Evolutionary conservation across 2,888 invertebrate genomes (phyloP), one percentile per base, ranked within the genome.

Genomic region (Tholera decimalis): DNA sequence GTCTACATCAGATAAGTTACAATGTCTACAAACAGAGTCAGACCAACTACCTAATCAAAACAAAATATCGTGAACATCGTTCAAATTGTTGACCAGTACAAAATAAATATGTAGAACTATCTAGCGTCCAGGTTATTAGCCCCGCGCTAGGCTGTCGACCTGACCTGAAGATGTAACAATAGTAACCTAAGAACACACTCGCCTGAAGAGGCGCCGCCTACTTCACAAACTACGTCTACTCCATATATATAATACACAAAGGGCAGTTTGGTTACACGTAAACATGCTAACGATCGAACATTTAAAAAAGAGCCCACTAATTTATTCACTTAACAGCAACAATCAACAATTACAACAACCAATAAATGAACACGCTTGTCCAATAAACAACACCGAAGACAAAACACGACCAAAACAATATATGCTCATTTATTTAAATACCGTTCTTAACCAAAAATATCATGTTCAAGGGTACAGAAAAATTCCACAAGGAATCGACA

Each of bases 401-500:
- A 67, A 77, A 82, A 80, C 72, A 80, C 56, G 1, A 35, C 11
- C 30, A 35, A 50, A 24, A 56, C 72, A 66, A 57, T 13, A 0
- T 6, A 56, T 2, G 5, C 5, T 11, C 20, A 49, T 58, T 56
- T 56, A 69, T 58, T 35, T 63, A 50, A 67, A 57, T 49, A 51
- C 53, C 35, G 63, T 49, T 41, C 35, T 15, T 7, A 43, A 63
- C n/a, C 54, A 28, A 83, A 79, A 79, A 81, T 74, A 77, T 46
- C 59, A 67, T 53, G 51, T 70, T 76, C 68, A 84, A 74, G 69
- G 65, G 50, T 82, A 64, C 15, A 46, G 7, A 56, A 75, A n/a
- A 62, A 67, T 74, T 73, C 77, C 59, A 68, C 66, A 71, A 83
- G 72, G 59, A 79, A 77, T 73, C 79, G 77, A 84, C 86, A 83